phyloP scores from a whole-genome alignment of 2,797 vertebrate genomes.

The Hybognathus amarus region DNA sequence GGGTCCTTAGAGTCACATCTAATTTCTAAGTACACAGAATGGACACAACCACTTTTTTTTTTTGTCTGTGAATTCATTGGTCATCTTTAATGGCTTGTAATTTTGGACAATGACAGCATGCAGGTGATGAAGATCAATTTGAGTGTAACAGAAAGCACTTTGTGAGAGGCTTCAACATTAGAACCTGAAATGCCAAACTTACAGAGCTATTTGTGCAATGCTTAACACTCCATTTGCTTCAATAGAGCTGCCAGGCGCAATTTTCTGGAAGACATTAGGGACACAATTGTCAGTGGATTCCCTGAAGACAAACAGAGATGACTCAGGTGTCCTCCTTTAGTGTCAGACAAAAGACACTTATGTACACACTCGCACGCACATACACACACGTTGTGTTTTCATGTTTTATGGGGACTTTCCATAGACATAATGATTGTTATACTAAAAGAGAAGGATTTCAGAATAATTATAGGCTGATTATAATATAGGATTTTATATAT shows the following conservation, averaged over 20 bases:
- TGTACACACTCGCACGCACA: not conserved
- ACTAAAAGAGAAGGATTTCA: too few species aligned
- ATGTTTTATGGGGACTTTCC: too few species aligned
- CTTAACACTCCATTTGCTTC: conserved; percentile 54
- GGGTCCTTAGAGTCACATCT: not conserved
- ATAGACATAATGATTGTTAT: too few species aligned
- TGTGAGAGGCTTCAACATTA: conserved; percentile 49
- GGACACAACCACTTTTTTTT: too few species aligned
- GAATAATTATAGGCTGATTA: too few species aligned
- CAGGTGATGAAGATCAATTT: conserved; percentile 45
- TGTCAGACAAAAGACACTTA: not conserved
- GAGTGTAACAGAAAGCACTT: conserved; percentile 41
- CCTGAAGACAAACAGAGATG: conserved; percentile 13
- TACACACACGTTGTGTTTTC: not conserved
- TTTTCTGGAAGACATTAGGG: conserved; percentile 40
- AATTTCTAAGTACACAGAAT: not conserved
- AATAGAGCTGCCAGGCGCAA: conserved; percentile 32
- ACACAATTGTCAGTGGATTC: conserved; percentile 30
- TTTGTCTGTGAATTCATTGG: not conserved
- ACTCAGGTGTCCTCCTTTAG: not conserved
- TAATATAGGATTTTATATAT: too few species aligned
- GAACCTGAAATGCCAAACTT: conserved; percentile 45
- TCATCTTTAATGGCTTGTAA: too few species aligned
- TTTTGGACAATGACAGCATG: conserved; percentile 18
- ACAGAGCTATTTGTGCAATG: conserved; percentile 46